Evolutionary conservation across 2,888 invertebrate species (phyloP).

Genomic region (Cantharis rustica): DNA sequence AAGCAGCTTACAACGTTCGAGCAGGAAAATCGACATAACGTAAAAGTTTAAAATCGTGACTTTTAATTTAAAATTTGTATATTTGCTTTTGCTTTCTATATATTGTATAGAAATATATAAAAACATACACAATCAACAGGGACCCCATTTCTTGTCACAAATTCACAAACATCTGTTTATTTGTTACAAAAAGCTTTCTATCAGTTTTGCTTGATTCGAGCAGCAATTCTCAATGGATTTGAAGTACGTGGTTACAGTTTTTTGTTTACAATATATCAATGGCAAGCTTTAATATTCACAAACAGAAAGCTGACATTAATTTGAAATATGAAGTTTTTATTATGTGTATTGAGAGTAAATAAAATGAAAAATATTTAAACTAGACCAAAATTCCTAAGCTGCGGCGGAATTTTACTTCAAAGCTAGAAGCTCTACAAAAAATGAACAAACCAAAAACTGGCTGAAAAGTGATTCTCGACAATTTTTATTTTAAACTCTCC

Average conservation of each 20-base stretch:
- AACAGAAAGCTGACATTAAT: neutral
- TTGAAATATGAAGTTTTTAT: neutral
- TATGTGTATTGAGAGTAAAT: neutral
- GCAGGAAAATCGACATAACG: neutral
- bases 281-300: neutral
- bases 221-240: neutral
- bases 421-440: neutral
- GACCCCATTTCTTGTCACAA: neutral
- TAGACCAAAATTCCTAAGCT: no score
- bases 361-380: neutral
- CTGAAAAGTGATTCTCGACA: neutral
- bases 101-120: neutral
- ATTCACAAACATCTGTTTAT: neutral
- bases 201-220: neutral
- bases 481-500: neutral
- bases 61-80: neutral
- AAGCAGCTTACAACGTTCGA: neutral
- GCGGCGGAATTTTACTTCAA: neutral
- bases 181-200: neutral
- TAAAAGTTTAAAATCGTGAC: neutral
- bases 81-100: neutral
- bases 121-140: neutral
- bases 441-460: neutral
- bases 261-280: neutral
- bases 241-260: neutral